Evolutionary conservation across 92 coral and sea anemone genomes (phyloP).

Genomic region (Plumapathes pennacea): DNA sequence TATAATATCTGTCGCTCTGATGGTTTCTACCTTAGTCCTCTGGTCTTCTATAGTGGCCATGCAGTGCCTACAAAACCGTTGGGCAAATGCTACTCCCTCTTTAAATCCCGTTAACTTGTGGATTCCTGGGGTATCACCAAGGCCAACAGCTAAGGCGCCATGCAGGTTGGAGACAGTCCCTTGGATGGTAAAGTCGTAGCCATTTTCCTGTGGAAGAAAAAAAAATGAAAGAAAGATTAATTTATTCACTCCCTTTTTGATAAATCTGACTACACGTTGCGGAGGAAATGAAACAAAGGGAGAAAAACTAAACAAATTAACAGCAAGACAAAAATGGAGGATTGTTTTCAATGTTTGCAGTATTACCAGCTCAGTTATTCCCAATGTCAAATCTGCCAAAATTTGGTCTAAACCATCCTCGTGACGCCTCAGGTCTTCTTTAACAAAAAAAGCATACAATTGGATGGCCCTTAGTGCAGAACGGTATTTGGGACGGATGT

Average conservation of each 20-base stretch:
- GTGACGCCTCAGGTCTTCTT: background rate
- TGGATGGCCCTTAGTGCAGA: constrained; percentile 41
- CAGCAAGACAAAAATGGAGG: too few species aligned
- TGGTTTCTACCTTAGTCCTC: constrained; percentile 13
- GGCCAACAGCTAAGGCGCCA: constrained; percentile 17
- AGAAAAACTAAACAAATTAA: too few species aligned
- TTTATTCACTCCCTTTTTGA: too few species aligned
- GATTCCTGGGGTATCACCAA: constrained; percentile 22
- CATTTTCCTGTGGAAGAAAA: too few species aligned
- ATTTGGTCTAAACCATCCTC: background rate
- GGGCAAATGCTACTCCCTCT: constrained; percentile 12
- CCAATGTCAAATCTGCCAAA: background rate
- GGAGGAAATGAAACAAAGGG: too few species aligned
- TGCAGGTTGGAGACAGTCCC: background rate
- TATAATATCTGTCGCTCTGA: too few species aligned
- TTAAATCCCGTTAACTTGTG: constrained; percentile 26
- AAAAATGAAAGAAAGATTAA: too few species aligned
- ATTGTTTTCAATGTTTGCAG: too few species aligned
- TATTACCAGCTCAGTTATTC: background rate
- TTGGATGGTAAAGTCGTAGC: constrained; percentile 4
- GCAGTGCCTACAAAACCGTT: constrained; percentile 15
- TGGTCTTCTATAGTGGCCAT: constrained; percentile 11
- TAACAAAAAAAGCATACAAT: constrained; percentile 14
- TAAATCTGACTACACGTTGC: too few species aligned
- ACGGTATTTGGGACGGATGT: constrained; percentile 41